Percentiles rank a stretch among this genome's conserved stretches.
Evolutionary conservation across 2,888 invertebrate species (phyloP).

Genomic region (Microctonus hyperodae): DNA sequence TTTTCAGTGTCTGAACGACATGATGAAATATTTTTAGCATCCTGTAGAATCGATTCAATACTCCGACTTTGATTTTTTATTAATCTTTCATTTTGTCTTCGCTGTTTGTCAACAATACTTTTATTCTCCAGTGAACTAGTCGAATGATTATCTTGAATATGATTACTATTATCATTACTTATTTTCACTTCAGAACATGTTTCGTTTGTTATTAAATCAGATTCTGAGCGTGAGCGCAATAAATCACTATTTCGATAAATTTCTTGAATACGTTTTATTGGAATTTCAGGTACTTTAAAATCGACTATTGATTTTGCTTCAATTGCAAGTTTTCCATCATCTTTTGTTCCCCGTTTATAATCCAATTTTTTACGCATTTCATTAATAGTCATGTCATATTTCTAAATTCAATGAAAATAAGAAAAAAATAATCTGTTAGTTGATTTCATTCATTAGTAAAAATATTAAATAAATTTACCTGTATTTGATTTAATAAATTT

Average conservation of each 20-base stretch:
- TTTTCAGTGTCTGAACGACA: neutral
- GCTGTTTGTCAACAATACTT: constrained; percentile 23
- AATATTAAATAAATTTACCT: constrained; percentile 43
- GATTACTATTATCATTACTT: neutral
- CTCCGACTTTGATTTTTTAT: constrained; percentile 37
- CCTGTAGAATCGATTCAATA: constrained; percentile 44
- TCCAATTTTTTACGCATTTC: constrained; percentile 61
- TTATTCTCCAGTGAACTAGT: constrained; percentile 34
- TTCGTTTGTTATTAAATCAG: constrained; percentile 48
- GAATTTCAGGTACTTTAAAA: constrained; percentile 60
- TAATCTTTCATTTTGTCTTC: constrained; percentile 8
- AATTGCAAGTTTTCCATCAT: constrained; percentile 55
- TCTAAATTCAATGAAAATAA: constrained; percentile 42
- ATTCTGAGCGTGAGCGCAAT: constrained; percentile 57
- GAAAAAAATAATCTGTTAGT: neutral
- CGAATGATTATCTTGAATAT: constrained; percentile 32
- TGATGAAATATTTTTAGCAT: constrained; percentile 32
- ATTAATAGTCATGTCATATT: constrained; percentile 59
- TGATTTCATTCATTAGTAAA: neutral
- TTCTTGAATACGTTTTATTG: constrained; percentile 58
- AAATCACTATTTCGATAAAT: constrained; percentile 57
- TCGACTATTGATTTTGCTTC: constrained; percentile 57
- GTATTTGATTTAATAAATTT: constrained; percentile 59
- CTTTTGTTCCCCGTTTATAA: constrained; percentile 51
- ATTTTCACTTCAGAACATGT: constrained; percentile 7